Evolutionary conservation across 2,888 invertebrate genomes (phyloP).

Genomic region (Nineta flava): DNA sequence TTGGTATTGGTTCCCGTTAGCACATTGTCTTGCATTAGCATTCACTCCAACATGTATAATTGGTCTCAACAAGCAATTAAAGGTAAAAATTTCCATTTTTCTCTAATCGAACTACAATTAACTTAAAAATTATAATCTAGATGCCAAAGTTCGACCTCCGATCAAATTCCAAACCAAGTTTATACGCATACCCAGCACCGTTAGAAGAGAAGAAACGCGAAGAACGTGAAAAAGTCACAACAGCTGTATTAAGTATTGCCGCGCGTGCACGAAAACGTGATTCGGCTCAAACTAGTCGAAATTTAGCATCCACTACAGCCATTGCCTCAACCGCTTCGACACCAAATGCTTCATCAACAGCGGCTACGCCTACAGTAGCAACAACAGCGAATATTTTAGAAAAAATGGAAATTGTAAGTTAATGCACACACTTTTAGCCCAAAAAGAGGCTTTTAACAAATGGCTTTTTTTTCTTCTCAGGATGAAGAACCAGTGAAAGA

Average conservation of each 20-base stretch:
- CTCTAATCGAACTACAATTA: neutral
- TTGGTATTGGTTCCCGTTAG: slow-evolving; percentile 99
- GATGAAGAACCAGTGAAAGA: slow-evolving; percentile 19
- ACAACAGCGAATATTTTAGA: slow-evolving; percentile 23
- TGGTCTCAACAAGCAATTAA: slow-evolving; percentile 81
- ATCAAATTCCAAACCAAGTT: slow-evolving; percentile 86
- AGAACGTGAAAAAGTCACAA: slow-evolving; percentile 93
- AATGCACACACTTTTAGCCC: neutral
- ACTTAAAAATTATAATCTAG: slow-evolving; percentile 20
- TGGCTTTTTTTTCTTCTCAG: too few relatives aligned
- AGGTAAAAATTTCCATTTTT: slow-evolving; percentile 31
- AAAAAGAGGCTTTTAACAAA: neutral
- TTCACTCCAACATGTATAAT: slow-evolving; percentile 94
- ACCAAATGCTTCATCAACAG: slow-evolving; percentile 18
- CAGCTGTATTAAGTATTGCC: slow-evolving; percentile 93
- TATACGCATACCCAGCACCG: slow-evolving; percentile 93
- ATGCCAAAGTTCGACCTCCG: slow-evolving; percentile 87
- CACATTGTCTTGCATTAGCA: slow-evolving; percentile 87
- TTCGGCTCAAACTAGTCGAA: slow-evolving; percentile 41
- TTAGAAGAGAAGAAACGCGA: slow-evolving; percentile 98
- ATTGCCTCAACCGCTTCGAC: slow-evolving; percentile 4
- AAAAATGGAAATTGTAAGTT: slow-evolving; percentile 74
- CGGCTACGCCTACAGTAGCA: neutral
- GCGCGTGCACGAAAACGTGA: slow-evolving; percentile 82
- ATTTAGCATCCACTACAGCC: slow-evolving; percentile 17